Evolutionary conservation across 2,888 invertebrate genomes (phyloP).

Genomic region (Andrena praecox): DNA sequence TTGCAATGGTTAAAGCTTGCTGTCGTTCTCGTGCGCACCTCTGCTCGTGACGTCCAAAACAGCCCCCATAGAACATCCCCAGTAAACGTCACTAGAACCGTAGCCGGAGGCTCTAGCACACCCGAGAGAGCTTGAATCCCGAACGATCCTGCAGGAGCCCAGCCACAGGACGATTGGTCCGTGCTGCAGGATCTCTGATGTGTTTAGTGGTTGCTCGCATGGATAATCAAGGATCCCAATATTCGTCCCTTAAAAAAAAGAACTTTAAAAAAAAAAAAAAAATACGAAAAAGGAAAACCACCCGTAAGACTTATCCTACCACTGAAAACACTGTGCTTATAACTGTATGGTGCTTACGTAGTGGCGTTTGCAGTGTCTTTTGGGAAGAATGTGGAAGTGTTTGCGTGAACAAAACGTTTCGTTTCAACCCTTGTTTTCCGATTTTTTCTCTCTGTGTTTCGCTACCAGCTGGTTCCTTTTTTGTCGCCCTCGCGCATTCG

Average conservation of each 20-base stretch:
- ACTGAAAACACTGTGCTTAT: conserved; percentile 70
- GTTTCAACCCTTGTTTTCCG: conserved; percentile 50
- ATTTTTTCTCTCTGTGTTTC: conserved; percentile 40
- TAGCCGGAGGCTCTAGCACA: conserved; percentile 71
- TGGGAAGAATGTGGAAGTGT: conserved; percentile 68
- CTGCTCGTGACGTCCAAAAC: conserved; percentile 66
- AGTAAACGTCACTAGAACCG: conserved; percentile 67
- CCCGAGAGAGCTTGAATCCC: conserved; percentile 71
- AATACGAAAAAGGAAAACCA: conserved; percentile 15
- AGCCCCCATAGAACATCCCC: conserved; percentile 63
- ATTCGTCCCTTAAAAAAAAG: conserved; percentile 36
- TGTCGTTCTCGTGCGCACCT: conserved; percentile 55
- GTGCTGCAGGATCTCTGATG: conserved; percentile 76
- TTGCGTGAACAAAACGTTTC: conserved; percentile 61
- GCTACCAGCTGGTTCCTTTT: conserved; percentile 20
- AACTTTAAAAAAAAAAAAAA: conserved; percentile 17
- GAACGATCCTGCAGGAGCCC: conserved; percentile 78
- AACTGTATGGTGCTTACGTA: conserved; percentile 75
- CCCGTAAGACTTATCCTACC: conserved; percentile 62
- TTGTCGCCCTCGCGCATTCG: not conserved
- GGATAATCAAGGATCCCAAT: conserved; percentile 68
- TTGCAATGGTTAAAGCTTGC: conserved; percentile 25
- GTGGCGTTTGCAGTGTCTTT: conserved; percentile 73
- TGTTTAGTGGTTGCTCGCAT: conserved; percentile 78
- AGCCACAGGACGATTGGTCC: conserved; percentile 80